Conservation (phyloP, 2,113 vertebrate genomes). For the Lynx canadensis region DNA sequence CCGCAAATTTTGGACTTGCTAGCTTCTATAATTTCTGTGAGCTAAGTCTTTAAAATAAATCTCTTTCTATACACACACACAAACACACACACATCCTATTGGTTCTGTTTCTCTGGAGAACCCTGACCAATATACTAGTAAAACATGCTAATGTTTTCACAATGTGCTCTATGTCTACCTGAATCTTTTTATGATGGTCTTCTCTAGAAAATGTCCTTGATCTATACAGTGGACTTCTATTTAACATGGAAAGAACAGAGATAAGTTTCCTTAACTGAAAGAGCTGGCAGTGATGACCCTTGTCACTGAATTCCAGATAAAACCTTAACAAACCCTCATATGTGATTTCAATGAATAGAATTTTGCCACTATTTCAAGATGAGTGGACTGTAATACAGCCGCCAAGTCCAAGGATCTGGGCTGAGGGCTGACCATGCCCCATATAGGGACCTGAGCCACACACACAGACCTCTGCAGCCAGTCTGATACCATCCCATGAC, state of each 20-base stretch:
- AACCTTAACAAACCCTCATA: background rate
- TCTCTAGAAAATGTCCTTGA: background rate
- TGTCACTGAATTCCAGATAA: background rate
- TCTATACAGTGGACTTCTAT: background rate
- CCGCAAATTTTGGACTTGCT: background rate
- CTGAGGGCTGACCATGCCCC: too few relatives aligned
- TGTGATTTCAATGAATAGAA: background rate
- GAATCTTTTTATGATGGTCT: background rate
- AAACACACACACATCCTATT: background rate
- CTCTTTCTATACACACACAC: background rate
- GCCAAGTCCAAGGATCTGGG: background rate
- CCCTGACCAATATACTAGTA: background rate
- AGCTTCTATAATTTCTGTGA: background rate
- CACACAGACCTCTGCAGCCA: background rate
- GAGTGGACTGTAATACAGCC: background rate
- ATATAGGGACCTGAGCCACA: background rate
- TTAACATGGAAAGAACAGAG: background rate
- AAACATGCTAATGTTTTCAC: background rate
- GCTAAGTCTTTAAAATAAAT: background rate
- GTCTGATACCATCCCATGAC: background rate
- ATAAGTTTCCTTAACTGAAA: background rate
- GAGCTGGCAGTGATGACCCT: background rate
- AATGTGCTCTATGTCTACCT: background rate
- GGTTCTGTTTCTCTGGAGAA: background rate
- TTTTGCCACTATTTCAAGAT: background rate